Evolutionary conservation across 2,797 vertebrate genomes (phyloP), one percentile per base, ranked within the genome.

Genomic region (Limosa lapponica): DNA sequence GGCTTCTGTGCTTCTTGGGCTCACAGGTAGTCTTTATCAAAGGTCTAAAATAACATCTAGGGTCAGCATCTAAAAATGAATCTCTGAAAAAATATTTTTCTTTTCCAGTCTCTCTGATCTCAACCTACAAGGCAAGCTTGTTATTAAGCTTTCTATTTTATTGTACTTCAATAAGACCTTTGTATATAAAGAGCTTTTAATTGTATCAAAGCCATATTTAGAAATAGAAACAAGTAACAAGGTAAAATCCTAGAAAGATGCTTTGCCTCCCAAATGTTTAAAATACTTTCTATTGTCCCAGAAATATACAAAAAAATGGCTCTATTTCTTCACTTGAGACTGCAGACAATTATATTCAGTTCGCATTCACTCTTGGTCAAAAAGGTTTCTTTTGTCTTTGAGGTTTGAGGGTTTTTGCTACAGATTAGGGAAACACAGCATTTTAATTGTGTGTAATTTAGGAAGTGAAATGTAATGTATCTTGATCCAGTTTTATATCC

Each of bases 321-420:
- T 70, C 4, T 0, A 1, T 55, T 61, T 83, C 49, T 66, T 71
- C 39, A 59, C 1, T 4, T 18, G 44, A 83, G 3, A 25, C 23
- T 44, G 15, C 10, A 69, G n/a, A 13, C 1, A 22, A 18, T 2
- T 70, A 10, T 13, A 30, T 52, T 36, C 11, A 36, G 36, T 41
- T 73, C 28, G 4, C 7, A 23, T 28, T 43, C 12, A 20, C 8
- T 32, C 24, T 55, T 77, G 16, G 5, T 62, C 43, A n/a, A 41
- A 90, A 22, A 37, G 3, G 0, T 3, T 16, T 69, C 12, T 52
- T 59, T 39, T 36, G 3, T 24, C 7, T 75, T 65, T 54, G 17
- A 49, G 3, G 4, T 28, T 57, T 48, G 14, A 73, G 34, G 4
- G 0, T 1, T 28, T 64, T 85, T 46, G 3, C 8, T 25, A 13